Evolutionary conservation across 1,140 invertebrate species (phyloP).

Genomic region (Drosophila miranda): DNA sequence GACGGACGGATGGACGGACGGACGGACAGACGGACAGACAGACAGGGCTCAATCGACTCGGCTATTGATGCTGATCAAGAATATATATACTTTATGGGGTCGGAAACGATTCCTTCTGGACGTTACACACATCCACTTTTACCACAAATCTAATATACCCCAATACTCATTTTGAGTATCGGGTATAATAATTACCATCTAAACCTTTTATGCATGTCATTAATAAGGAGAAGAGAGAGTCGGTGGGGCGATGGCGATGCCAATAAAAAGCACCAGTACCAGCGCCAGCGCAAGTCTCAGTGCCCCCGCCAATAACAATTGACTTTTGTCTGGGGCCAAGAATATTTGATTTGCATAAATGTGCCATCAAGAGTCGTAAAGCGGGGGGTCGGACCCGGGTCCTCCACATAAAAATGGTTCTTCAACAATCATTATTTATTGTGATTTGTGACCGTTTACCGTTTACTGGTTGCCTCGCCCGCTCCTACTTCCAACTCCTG

Average conservation of each 20-base stretch:
- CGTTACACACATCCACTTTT: too few relatives aligned
- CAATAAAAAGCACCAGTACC: constrained; percentile 50
- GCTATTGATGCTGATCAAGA: too few relatives aligned
- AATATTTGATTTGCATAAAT: constrained; percentile 74
- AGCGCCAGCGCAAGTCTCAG: constrained; percentile 30
- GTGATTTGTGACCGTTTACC: constrained; percentile 77
- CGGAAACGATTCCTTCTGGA: too few relatives aligned
- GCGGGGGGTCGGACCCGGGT: constrained; percentile 1
- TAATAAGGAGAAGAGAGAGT: constrained; percentile 46
- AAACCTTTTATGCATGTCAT: constrained; percentile 50
- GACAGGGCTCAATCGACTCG: too few relatives aligned
- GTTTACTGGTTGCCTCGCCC: constrained; percentile 42
- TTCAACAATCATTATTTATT: constrained; percentile 66
- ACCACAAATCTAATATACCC: too few relatives aligned
- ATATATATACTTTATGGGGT: too few relatives aligned
- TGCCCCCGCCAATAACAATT: constrained; percentile 56
- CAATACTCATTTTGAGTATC: too few relatives aligned
- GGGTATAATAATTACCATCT: constrained; percentile 74
- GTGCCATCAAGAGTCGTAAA: constrained; percentile 68
- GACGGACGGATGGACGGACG: too few relatives aligned
- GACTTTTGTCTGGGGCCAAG: constrained; percentile 40
- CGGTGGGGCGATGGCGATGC: neutral
- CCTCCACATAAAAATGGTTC: constrained; percentile 42
- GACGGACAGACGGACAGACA: too few relatives aligned
- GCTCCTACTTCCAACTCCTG: neutral